Conservation (phyloP, 2,888 invertebrate genomes). For the Eremobia ochroleuca region DNA sequence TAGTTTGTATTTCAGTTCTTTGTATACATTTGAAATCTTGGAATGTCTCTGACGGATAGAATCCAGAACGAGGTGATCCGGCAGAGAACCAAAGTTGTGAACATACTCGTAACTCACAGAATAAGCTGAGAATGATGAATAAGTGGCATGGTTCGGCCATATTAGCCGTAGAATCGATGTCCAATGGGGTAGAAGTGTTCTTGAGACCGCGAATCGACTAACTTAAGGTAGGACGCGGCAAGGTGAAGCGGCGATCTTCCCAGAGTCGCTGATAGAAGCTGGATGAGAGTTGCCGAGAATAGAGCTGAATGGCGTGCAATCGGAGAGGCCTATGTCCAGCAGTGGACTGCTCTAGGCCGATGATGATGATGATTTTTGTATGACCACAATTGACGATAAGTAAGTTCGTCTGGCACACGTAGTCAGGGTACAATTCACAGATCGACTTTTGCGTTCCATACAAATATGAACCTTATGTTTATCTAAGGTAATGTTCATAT, state of each 20-base stretch:
- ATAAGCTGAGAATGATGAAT: no score
- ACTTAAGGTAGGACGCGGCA: no score
- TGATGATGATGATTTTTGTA: no score
- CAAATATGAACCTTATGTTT: not conserved
- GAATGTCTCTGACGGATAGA: not conserved
- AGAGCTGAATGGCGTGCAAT: no score
- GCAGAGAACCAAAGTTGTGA: not conserved
- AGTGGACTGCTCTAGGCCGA: not conserved
- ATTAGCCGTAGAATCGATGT: not conserved
- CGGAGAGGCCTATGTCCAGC: no score
- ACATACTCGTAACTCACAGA: not conserved
- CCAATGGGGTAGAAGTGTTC: not conserved
- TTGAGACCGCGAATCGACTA: no score
- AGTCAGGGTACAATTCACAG: not conserved
- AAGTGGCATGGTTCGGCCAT: not conserved
- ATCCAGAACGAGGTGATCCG: not conserved
- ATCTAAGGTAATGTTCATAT: no score
- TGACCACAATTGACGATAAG: not conserved
- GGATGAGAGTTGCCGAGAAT: no score
- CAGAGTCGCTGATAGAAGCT: no score
- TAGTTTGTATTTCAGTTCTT: not conserved
- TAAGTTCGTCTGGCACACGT: not conserved
- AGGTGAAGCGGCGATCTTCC: no score
- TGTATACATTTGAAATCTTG: not conserved
- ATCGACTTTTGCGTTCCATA: not conserved